Base-by-base conservation (phyloP, 2,888 invertebrate genomes). In the Leuctra nigra region DNA sequence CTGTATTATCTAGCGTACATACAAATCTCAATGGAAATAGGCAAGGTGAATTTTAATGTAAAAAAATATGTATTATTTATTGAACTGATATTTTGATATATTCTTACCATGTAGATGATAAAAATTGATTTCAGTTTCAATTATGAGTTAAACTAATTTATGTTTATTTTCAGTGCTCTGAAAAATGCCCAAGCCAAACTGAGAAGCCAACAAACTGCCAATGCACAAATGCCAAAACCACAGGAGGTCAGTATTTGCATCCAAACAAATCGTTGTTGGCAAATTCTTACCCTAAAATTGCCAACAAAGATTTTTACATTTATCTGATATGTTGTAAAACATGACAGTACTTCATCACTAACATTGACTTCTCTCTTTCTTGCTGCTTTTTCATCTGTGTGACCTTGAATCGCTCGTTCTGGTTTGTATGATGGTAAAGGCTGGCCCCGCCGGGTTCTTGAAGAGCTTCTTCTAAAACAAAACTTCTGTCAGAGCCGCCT, bases 371-470 rank as follows among this genome's bases (percentile, higher is more conserved):
- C 11, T 50, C 29, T 50, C 20, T 50, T 20, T 50, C 18, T 18
- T 50, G 50, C 50, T 50, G 50, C 50, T 16, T 35, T 47, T 25
- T 18, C 41, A 41, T 41, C 41, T 41, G 41, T 20, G 39, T 44
- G 7, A 6, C 23, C 3, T 44, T n/a, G 23, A 4, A 44, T n/a
- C 22, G 20, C n/a, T 22, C 18, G 4, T n/a, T 3, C 20, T 44
- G 44, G 44, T 44, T 44, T 44, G 44, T 44, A 50, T 50, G 14
- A 29, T 33, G 18, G 18, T 16, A 2, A 67, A 91, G 91, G 89
- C 91, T 79, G 91, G 91, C 76, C 89, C 91, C 74, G 89, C 91
- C 77, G 90, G 90, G 79, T 91, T 91, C 84, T 84, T 91, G 76
- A 91, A 91, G 83, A 91, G 91, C 84, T 90, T 91, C 82, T 91